These are phyloP conservation scores for Semnornis frantzii DNA, from an alignment of 2,113 vertebrate species.

Conservation along the genomic window DNA sequence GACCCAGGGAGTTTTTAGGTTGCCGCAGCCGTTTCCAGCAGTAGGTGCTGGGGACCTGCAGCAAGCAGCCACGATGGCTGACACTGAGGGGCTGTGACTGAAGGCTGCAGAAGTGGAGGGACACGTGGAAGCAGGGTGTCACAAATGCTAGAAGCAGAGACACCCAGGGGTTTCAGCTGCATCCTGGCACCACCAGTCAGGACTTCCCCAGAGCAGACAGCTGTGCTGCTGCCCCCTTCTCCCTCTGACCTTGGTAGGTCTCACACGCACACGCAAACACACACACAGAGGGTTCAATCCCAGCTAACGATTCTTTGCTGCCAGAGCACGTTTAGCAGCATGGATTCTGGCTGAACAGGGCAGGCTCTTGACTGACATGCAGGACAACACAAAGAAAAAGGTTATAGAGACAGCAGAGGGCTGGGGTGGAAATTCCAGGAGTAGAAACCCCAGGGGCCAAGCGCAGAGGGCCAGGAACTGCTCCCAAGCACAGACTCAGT, in stretches of 20 bases:
- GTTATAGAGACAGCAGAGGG: not conserved
- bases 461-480: not conserved
- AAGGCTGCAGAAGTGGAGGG: not conserved
- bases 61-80: accelerated
- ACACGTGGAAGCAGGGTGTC: accelerated
- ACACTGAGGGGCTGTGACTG: accelerated
- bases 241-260: not conserved
- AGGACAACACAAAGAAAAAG: not conserved
- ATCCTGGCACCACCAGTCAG: accelerated
- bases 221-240: not conserved
- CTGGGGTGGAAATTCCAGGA: not conserved
- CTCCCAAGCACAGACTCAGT: not conserved
- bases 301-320: not conserved
- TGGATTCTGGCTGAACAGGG: not conserved
- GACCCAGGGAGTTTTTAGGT: not conserved
- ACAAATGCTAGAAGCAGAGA: accelerated
- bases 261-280: too few species aligned
- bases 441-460: not conserved
- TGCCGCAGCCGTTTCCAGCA: not conserved
- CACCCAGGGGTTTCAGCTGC: not conserved
- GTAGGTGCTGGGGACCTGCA: not conserved
- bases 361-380: not conserved
- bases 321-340: not conserved
- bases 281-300: not conserved
- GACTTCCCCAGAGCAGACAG: not conserved